Evolutionary conservation across 2,113 vertebrate genomes (phyloP).

Genomic region (Hiodon tergisus): DNA sequence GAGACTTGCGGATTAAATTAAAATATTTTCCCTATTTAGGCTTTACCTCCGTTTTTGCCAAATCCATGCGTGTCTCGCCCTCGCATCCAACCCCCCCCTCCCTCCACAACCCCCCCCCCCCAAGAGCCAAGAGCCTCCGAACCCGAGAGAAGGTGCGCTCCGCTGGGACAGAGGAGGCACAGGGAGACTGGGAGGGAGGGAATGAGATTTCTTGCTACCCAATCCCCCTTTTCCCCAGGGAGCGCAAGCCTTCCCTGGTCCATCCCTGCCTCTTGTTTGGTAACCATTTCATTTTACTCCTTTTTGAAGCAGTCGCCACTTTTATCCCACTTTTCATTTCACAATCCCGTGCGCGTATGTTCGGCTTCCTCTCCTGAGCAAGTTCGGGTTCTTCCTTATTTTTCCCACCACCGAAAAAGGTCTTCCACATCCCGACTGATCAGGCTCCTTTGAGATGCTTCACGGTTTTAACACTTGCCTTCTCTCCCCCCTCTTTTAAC

Average conservation of each 20-base stretch:
- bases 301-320: slow-evolving; percentile 67
- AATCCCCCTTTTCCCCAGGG: slow-evolving; percentile 64
- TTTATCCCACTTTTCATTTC: slow-evolving; percentile 69
- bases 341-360: slow-evolving; percentile 52
- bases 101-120: slow-evolving; percentile 19
- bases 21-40: slow-evolving; percentile 54
- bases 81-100: slow-evolving; percentile 25
- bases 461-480: slow-evolving; percentile 41
- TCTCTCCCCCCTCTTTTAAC: slow-evolving; percentile 56
- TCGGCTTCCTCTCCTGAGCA: slow-evolving; percentile 59
- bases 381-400: slow-evolving; percentile 47
- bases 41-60: slow-evolving; percentile 39
- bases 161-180: slow-evolving; percentile 63
- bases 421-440: slow-evolving; percentile 56
- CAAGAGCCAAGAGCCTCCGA: slow-evolving; percentile 53
- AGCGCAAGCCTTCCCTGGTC: slow-evolving; percentile 56
- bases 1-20: slow-evolving; percentile 32
- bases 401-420: slow-evolving; percentile 47
- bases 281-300: slow-evolving; percentile 72
- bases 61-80: slow-evolving; percentile 38
- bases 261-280: slow-evolving; percentile 66
- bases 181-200: slow-evolving; percentile 62
- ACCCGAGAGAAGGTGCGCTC: slow-evolving; percentile 68
- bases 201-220: slow-evolving; percentile 58
- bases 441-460: slow-evolving; percentile 50